phyloP scores from a whole-genome alignment of 2,888 invertebrate species.

The Keiferia lycopersicella region DNA sequence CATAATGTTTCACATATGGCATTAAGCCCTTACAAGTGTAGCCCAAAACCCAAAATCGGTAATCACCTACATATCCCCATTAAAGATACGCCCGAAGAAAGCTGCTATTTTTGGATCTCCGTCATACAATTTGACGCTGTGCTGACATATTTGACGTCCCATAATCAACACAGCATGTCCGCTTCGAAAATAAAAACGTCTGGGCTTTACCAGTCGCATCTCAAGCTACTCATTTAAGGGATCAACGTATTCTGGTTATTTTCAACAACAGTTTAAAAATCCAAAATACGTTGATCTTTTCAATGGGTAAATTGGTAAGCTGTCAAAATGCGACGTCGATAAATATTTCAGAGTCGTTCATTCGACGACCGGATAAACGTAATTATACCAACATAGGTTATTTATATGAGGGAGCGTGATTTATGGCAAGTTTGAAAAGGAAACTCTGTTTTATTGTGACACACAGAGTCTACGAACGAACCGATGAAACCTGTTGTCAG shows the following conservation, averaged over 20 bases:
- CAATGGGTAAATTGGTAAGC: constrained; percentile 13
- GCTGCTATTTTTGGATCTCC: constrained; percentile 1
- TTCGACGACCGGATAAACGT: constrained; percentile 37
- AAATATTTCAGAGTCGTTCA: constrained; percentile 29
- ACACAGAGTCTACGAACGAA: too few relatives aligned
- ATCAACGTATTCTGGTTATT: not conserved
- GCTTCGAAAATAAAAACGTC: constrained; percentile 4
- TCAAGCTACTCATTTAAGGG: too few relatives aligned
- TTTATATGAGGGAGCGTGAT: constrained; percentile 45
- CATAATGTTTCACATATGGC: not conserved
- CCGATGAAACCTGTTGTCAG: not conserved
- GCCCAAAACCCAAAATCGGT: too few relatives aligned
- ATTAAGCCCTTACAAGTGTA: not conserved
- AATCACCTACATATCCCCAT: too few relatives aligned
- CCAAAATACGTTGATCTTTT: not conserved
- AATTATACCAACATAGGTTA: constrained; percentile 38
- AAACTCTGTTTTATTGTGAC: too few relatives aligned
- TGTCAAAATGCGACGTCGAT: constrained; percentile 23
- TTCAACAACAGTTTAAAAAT: not conserved
- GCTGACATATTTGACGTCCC: constrained; percentile 6
- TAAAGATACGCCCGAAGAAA: not conserved
- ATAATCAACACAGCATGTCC: constrained; percentile 16
- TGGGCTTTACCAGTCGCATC: not conserved
- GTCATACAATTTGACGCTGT: not conserved
- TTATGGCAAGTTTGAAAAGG: constrained; percentile 30